Evolutionary conservation across 2,113 vertebrate genomes (phyloP).

Genomic region (Callaeas wilsoni): DNA sequence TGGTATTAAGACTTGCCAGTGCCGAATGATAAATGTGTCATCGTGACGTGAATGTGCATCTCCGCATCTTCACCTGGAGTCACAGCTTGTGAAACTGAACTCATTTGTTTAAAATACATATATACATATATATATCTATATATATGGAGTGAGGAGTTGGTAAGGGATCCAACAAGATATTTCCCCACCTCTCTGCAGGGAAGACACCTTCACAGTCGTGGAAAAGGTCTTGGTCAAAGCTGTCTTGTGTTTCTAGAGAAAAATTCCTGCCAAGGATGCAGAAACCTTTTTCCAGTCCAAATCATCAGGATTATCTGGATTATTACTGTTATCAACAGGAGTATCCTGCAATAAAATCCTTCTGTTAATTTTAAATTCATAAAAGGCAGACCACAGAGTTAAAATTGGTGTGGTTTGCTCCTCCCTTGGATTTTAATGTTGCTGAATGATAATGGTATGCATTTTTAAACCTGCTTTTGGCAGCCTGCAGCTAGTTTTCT

Average conservation of each 20-base stretch:
- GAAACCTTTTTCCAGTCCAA: not conserved
- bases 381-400: not conserved
- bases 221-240: not conserved
- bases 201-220: not conserved
- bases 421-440: not conserved
- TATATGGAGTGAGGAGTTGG: not conserved
- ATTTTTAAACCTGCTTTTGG: not conserved
- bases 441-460: not conserved
- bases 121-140: not conserved
- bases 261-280: not conserved
- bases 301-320: not conserved
- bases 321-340: not conserved
- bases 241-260: not conserved
- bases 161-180: not conserved
- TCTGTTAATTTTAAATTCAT: not conserved
- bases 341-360: not conserved
- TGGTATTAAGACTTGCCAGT: not conserved
- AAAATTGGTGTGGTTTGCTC: not conserved
- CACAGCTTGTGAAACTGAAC: not conserved
- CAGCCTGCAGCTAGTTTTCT: not conserved
- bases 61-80: not conserved
- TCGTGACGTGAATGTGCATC: fast-evolving
- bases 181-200: not conserved
- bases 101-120: not conserved
- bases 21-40: not conserved